A percentile compares a stretch with the other conserved stretches of the same genome.
Conservation (phyloP, 1,140 invertebrate genomes). For the Conopomorpha cramerella region DNA sequence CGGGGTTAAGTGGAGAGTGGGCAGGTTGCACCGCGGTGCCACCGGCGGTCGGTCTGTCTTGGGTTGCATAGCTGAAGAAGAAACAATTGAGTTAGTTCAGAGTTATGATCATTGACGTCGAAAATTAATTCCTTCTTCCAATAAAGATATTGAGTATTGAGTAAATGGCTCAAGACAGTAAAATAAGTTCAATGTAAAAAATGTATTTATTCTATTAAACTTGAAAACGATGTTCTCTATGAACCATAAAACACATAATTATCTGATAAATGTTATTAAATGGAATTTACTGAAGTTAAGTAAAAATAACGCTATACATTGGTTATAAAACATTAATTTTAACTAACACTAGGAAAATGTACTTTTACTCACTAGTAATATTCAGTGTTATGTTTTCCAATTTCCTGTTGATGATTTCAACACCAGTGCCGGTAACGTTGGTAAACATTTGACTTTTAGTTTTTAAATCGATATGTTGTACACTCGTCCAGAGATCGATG, state of each 20-base stretch:
- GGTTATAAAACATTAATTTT: not conserved
- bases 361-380: constrained; percentile 27
- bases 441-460: constrained; percentile 28
- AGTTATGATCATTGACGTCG: not conserved
- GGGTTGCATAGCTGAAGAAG: constrained; percentile 39
- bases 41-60: constrained; percentile 31
- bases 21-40: constrained; percentile 23
- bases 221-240: not conserved
- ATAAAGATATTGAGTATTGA: not conserved
- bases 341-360: constrained; percentile 2
- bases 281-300: not conserved
- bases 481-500: constrained; percentile 12
- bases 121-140: not conserved
- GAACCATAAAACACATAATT: not conserved
- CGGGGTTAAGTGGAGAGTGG: constrained; percentile 33
- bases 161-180: not conserved
- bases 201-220: not conserved
- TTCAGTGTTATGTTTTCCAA: constrained; percentile 34
- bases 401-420: constrained; percentile 27
- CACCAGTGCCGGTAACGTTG: no score
- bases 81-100: constrained; percentile 10
- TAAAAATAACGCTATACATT: not conserved
- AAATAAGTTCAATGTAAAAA: not conserved
- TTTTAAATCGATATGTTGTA: constrained; percentile 9
- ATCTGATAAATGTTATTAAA: not conserved